Conservation (phyloP, 2,113 vertebrate genomes). For the Acrocephalus arundinaceus region DNA sequence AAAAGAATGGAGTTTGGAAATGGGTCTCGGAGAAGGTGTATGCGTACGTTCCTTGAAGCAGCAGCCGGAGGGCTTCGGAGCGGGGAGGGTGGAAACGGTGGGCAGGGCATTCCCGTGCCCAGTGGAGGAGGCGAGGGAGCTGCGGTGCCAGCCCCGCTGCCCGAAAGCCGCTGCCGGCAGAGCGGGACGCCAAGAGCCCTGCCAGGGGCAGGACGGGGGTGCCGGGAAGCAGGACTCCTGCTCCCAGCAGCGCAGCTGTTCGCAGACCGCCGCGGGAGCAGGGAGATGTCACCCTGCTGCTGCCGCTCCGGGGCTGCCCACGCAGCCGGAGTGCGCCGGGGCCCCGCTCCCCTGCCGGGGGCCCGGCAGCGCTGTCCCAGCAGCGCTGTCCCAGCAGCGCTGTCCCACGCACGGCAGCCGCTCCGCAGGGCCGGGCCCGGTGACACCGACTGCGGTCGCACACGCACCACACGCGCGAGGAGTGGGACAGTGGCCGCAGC, state of each 20-base stretch:
- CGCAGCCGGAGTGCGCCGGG: not conserved
- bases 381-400: too few relatives aligned
- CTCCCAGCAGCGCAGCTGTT: not conserved
- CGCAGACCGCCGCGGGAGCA: not conserved
- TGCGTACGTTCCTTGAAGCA: not conserved
- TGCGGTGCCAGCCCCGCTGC: rapidly evolving
- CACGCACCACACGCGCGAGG: not conserved
- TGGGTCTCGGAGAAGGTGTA: not conserved
- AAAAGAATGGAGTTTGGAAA: not conserved
- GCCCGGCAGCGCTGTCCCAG: not conserved
- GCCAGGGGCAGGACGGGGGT: not conserved
- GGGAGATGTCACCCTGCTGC: not conserved
- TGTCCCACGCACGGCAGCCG: too few relatives aligned
- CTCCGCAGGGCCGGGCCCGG: not conserved
- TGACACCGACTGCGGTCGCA: not conserved
- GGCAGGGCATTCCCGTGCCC: not conserved
- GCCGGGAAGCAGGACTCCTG: not conserved
- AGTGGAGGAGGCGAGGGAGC: not conserved
- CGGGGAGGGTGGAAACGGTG: not conserved
- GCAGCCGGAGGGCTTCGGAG: not conserved
- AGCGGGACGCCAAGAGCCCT: rapidly evolving
- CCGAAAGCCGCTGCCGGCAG: not conserved
- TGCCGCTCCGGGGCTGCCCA: not conserved
- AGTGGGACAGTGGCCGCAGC: not conserved
- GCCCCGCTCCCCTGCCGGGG: not conserved